Evolutionary conservation across 2,113 vertebrate species (phyloP).

Genomic region (Nannospalax galili): DNA sequence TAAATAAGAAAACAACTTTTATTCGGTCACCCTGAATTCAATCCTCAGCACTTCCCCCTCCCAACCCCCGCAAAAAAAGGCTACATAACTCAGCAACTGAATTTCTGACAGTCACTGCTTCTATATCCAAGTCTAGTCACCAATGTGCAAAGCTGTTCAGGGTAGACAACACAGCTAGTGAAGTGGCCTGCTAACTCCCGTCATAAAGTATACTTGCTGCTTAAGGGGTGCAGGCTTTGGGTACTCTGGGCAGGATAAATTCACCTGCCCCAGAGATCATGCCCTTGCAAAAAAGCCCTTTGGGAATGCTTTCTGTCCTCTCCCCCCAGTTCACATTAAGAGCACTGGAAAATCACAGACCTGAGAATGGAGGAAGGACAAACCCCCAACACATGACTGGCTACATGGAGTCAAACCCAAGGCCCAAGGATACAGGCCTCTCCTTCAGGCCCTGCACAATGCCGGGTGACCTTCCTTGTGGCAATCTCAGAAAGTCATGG

Average conservation of each 20-base stretch:
- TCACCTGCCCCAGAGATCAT: neutral
- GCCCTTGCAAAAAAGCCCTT: neutral
- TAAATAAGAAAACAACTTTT: no score
- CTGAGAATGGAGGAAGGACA: neutral
- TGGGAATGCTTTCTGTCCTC: neutral
- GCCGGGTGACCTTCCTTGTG: neutral
- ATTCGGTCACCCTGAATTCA: neutral
- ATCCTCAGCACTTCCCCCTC: neutral
- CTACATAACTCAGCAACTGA: conserved; percentile 21
- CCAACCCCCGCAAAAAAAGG: neutral
- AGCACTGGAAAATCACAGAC: neutral
- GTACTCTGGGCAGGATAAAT: conserved; percentile 16
- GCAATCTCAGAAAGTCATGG: neutral
- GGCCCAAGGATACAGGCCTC: neutral
- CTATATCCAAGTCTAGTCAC: conserved; percentile 64
- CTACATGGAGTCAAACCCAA: neutral
- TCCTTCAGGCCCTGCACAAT: neutral
- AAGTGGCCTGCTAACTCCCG: neutral
- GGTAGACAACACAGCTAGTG: conserved; percentile 35
- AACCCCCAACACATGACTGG: neutral
- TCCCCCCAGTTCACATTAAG: neutral
- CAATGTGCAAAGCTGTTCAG: neutral
- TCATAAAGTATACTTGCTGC: neutral
- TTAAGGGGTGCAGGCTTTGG: neutral
- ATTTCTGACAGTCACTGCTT: conserved; percentile 1